Base-by-base conservation (phyloP, 2,797 vertebrate species). In the Muraenolepis orangiensis region DNA sequence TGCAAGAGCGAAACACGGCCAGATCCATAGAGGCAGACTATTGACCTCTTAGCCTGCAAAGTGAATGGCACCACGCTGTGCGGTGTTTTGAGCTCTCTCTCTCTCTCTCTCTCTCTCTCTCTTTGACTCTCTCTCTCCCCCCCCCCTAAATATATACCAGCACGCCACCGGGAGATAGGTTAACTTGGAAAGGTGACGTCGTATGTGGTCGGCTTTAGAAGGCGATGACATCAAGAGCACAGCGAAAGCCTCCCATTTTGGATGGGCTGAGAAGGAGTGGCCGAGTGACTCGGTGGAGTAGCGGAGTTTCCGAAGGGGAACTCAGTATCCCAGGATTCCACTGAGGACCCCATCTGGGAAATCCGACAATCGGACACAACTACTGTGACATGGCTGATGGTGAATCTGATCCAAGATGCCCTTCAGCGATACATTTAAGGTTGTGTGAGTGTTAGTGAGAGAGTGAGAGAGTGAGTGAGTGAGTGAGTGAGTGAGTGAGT, bases 1-100 rank as follows among this genome's bases (percentile, higher is more conserved):
- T 61, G 31, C 16, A 46, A 61, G 42, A 70, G 68, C 6, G 67
- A 61, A 18, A 12, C 61, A 28, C 20, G 20, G 23, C 26, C 61
- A 28, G 23, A 10, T 28, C 16, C 31, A 26, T 51, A n/a, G 71
- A 79, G 69, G 40, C 66, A 28, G 11, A 66, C 20, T 75, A 82
- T 79, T 78, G 85, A 88, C 83, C 66, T 71, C 36, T 76, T 20
- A 69, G 64, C 73, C 72, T 32, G 30, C 40, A 38, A 77, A 78
- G 69, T 66, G 78, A 82, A 81, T 18, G 73, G 74, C 72, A 79
- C n/a, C 66, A 28, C 75, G 28, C 20, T n/a, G n/a, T n/a, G n/a
- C n/a, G n/a, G n/a, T n/a, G n/a, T n/a, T n/a, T n/a, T n/a, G n/a
- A n/a, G n/a, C n/a, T n/a, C n/a, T n/a, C n/a, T n/a, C n/a, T n/a